Conservation (phyloP, 2,113 vertebrate genomes). For the Poeciliopsis prolifica region DNA sequence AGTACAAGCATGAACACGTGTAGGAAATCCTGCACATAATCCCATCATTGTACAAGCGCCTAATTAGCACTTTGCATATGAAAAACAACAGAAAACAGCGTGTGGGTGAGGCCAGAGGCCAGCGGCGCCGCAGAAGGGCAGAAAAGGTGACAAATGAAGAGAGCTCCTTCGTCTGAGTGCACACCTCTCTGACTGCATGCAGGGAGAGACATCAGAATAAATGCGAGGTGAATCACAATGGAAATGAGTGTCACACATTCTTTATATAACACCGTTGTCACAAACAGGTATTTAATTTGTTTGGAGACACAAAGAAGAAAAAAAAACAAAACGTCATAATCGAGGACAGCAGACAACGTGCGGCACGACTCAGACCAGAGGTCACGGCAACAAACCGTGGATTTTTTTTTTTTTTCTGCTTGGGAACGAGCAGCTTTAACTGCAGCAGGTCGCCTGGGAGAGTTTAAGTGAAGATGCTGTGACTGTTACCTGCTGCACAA, state of each 20-base stretch:
- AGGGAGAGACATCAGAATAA: conserved; percentile 12
- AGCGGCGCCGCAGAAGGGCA: conserved; percentile 44
- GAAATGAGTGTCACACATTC: conserved; percentile 14
- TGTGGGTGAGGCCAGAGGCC: conserved; percentile 57
- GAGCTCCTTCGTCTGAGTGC: conserved; percentile 14
- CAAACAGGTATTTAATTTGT: conserved; percentile 4
- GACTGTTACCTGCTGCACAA: too few relatives aligned
- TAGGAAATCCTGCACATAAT: not conserved
- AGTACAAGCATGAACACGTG: not conserved
- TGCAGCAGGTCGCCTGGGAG: not conserved
- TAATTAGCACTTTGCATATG: conserved; percentile 55
- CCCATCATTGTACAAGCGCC: conserved; percentile 19
- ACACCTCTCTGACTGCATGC: not conserved
- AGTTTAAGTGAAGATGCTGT: too few relatives aligned
- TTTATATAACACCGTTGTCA: conserved; percentile 19
- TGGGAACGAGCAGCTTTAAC: not conserved
- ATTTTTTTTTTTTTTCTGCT: not conserved
- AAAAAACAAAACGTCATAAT: not conserved
- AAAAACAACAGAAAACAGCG: conserved; percentile 65
- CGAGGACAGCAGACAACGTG: conserved; percentile 7
- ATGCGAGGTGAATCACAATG: conserved; percentile 35
- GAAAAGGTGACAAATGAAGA: conserved; percentile 57
- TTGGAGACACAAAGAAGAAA: not conserved
- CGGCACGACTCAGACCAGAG: not conserved
- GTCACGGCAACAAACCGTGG: not conserved